Evolutionary conservation across 1,140 invertebrate genomes (phyloP).

Genomic region (Hormaphis cornu): DNA sequence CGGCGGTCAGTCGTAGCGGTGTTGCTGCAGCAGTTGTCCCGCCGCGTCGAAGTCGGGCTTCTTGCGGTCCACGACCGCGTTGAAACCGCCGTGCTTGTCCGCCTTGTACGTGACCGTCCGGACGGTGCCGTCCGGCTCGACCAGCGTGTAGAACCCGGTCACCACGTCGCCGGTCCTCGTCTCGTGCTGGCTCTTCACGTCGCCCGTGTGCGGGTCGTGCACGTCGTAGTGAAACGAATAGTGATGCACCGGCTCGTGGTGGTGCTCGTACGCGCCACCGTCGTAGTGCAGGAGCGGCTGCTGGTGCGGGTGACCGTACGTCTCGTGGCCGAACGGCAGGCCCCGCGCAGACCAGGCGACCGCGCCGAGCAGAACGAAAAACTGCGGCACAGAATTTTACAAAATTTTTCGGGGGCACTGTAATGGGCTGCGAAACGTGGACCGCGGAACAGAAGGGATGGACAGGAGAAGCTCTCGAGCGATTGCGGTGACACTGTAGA

Average conservation of each 20-base stretch:
- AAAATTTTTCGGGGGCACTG: too few relatives aligned
- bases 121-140: conserved; percentile 49
- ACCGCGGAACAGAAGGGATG: too few relatives aligned
- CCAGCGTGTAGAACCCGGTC: conserved; percentile 41
- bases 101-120: conserved; percentile 52
- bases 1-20: not conserved
- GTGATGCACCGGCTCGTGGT: conserved; percentile 42
- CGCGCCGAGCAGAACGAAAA: not conserved
- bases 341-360: not conserved
- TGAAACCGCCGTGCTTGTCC: conserved; percentile 53
- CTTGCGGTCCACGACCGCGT: conserved; percentile 47
- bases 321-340: not conserved
- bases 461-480: too few relatives aligned
- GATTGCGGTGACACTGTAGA: too few relatives aligned
- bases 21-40: not conserved
- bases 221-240: conserved; percentile 50
- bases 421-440: too few relatives aligned
- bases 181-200: conserved; percentile 53
- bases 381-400: not conserved
- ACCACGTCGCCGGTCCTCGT: conserved; percentile 51
- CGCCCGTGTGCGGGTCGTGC: conserved; percentile 49
- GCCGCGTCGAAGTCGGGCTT: not conserved
- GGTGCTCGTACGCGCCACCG: not conserved
- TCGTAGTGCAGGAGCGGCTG: not conserved
- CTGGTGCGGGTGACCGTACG: not conserved